Base-by-base conservation (phyloP, 2,888 invertebrate species). In the Drepanosiphum platanoidis region DNA sequence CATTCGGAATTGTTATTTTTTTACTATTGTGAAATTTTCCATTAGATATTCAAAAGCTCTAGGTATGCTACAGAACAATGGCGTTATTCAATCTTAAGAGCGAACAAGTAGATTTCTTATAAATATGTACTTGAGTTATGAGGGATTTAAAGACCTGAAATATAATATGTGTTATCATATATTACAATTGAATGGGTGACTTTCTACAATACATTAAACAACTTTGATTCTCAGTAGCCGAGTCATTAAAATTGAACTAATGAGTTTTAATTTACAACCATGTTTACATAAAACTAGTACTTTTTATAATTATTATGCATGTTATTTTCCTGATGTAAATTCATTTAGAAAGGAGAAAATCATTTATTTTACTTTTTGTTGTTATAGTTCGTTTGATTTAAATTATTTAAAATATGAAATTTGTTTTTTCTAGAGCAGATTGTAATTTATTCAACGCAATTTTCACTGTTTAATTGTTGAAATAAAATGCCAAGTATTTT, bases 271-370 rank as follows among this genome's bases (percentile, higher is more conserved):
- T 79, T 42, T 27, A 46, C 68, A 42, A 61, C 64, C 34, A 32
- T 79, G 66, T 81, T 71, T 81, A 70, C 70, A 71, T 58, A 58
- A 27, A 70, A 81, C 80, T 36, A 52, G 80, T 81, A 81, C 58
- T 70, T 81, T 70, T 27, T 46, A 27, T 64, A 15, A 36, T 71
- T 22, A 81, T 71, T 81, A 80, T 22, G 52, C 18, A 30, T 32
- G 36, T 8, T 68, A 22, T 30, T 68, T 70, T 70, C 30, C 22
- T 22, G 30, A 36, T 81, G 70, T 58, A 81, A 81, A 81, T 81
- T 81, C 58, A 81, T 70, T 58, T 81, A 81, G 80, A 81, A 81
- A 81, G 58, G 80, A 81, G 70, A 70, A 58, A 81, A 81, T 39
- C 52, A 70, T 18, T 52, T 52, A 18, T 52, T 18, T 46, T 18